Conservation (phyloP, 2,113 vertebrate species). For the Burhinus bistriatus region DNA sequence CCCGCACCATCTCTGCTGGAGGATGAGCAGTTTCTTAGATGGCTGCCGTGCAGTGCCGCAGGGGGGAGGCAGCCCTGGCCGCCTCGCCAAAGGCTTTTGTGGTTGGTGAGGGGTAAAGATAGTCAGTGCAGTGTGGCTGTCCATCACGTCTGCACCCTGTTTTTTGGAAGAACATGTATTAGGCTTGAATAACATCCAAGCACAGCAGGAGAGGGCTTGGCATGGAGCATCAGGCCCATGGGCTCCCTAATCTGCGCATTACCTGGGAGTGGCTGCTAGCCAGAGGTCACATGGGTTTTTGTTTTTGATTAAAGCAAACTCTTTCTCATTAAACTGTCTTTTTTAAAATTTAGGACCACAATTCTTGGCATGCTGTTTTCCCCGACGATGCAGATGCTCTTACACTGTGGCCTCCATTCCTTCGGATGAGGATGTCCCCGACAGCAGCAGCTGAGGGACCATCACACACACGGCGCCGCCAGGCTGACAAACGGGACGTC, state of each 20-base stretch:
- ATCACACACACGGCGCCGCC: fast-evolving
- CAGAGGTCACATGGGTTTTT: not conserved
- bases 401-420: not conserved
- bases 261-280: not conserved
- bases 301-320: not conserved
- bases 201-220: not conserved
- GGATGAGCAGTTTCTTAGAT: not conserved
- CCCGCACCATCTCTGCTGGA: not conserved
- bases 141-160: not conserved
- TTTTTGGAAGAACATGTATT: not conserved
- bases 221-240: not conserved
- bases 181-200: not conserved
- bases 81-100: not conserved
- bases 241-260: not conserved
- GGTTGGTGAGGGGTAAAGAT: not conserved
- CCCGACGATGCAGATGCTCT: fast-evolving
- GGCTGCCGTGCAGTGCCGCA: not conserved
- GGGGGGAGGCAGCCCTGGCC: not conserved
- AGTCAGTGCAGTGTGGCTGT: not conserved
- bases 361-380: fast-evolving
- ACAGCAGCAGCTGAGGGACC: not conserved
- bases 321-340: not conserved
- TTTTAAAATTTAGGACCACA: not conserved
- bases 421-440: not conserved
- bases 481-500: not conserved